Base-by-base conservation (phyloP, 2,888 invertebrate genomes). In the Sceliomorpha sp. region DNA sequence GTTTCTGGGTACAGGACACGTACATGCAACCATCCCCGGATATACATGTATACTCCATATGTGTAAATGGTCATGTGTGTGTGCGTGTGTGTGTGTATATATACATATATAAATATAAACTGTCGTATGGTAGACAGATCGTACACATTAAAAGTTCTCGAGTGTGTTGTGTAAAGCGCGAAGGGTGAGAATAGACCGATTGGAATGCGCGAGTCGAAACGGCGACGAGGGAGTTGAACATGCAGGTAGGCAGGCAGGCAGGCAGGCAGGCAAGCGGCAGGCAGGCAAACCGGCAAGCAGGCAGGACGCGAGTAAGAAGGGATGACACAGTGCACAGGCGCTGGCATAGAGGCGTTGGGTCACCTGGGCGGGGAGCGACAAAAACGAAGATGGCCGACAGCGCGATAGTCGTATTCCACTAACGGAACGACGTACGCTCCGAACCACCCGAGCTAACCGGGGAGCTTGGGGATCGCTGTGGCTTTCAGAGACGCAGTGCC, bases 301-400 rank as follows among this genome's bases (percentile, higher is more conserved):
- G 56, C 20, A 56, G 40, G 24, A 53, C 31, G 39, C 36, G 55
- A 44, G 62, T 39, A 50, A 55, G 66, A 27, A 56, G 42, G 36
- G 59, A 27, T 26, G 47, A 40, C 47, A 58, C 44, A 62, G 45
- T 59, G 71, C 72, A 73, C 75, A 73, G 67, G 73, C 70, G 77
- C 75, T 68, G 73, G 76, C 73, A 72, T 71, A 63, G 73, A 73
- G 78, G 76, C 75, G 75, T 72, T 76, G 74, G 74, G 74, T 78
- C 72, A 72, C 77, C 79, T 79, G 80, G 82, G 79, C 76, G 78
- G 79, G 81, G 79, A 81, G 78, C 74, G 82, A 78, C 78, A 78
- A 81, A 75, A 80, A 79, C 70, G 78, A 84, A 84, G 80, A 84
- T 84, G 84, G 84, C 84, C 81, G 83, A 75, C 72, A 73, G 72